phyloP scores from a whole-genome alignment of 2,888 invertebrate genomes.

The Drepanosiphum platanoidis region DNA sequence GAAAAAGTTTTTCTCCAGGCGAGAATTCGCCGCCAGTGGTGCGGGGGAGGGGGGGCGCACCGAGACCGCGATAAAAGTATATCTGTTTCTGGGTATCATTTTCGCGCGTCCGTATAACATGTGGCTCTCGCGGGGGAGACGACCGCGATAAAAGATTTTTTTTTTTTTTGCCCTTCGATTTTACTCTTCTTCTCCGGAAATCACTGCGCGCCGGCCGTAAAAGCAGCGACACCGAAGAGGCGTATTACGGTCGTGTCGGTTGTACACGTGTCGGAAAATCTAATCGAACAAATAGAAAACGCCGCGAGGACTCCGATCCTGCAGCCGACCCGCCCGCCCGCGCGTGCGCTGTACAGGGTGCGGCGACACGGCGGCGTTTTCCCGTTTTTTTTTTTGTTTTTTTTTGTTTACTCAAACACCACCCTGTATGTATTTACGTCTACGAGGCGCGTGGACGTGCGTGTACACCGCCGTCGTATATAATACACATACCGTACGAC shows the following conservation, averaged over 20 bases:
- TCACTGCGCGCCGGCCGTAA: background rate
- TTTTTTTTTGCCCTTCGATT: too few relatives aligned
- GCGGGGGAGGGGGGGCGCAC: too few relatives aligned
- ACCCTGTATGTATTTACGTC: background rate
- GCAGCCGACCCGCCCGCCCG: too few relatives aligned
- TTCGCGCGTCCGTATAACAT: background rate
- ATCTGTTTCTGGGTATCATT: slow-evolving; percentile 11
- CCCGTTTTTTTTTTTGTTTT: background rate
- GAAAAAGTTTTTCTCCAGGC: slow-evolving; percentile 46
- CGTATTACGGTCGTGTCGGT: too few relatives aligned
- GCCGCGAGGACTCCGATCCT: too few relatives aligned
- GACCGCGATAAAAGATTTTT: slow-evolving; percentile 3
- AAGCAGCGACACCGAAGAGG: background rate
- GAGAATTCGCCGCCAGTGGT: slow-evolving; percentile 26
- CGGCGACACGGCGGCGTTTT: background rate
- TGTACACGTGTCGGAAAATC: too few relatives aligned
- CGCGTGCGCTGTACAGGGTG: background rate
- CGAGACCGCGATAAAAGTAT: slow-evolving; percentile 23
- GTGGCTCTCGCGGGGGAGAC: background rate
- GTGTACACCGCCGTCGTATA: background rate
- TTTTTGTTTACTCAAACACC: too few relatives aligned
- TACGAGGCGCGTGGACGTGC: background rate
- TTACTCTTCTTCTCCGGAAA: background rate
- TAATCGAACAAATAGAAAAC: too few relatives aligned
- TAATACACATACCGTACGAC: too few relatives aligned